These are phyloP conservation scores for Habroteleia sp. DNA, from an alignment of 2,888 invertebrate species.

Conservation along the genomic window DNA sequence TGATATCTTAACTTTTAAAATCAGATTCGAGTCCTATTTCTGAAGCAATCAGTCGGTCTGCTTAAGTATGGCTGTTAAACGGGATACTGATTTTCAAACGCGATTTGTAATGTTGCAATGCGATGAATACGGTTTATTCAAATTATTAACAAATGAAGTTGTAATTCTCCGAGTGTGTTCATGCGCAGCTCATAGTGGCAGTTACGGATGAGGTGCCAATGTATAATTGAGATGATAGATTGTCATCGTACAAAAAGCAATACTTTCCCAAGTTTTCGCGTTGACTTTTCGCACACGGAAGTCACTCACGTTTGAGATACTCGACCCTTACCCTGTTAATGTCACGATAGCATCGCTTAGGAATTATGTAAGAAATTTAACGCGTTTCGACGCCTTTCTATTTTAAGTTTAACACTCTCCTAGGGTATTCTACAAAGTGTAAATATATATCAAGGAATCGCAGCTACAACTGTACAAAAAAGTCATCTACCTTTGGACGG, in stretches of 20 bases:
- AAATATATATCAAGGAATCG: constrained; percentile 47
- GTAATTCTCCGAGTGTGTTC: constrained; percentile 1
- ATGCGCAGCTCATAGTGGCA: constrained; percentile 1
- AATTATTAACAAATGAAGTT: constrained; percentile 41
- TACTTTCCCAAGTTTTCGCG: constrained; percentile 66
- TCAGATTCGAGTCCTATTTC: neutral
- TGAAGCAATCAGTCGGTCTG: constrained; percentile 5
- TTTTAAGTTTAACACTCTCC: constrained; percentile 51
- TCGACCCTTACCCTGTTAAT: constrained; percentile 65
- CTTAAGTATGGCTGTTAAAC: constrained; percentile 13
- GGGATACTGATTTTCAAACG: constrained; percentile 37
- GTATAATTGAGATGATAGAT: constrained; percentile 56
- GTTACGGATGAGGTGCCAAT: constrained; percentile 32
- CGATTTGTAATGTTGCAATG: constrained; percentile 31
- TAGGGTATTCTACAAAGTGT: constrained; percentile 55
- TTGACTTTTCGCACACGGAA: constrained; percentile 65
- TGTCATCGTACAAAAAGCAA: constrained; percentile 55
- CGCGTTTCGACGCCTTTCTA: constrained; percentile 65
- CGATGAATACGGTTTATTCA: constrained; percentile 31
- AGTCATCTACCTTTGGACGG: constrained; percentile 3
- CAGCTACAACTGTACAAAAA: constrained; percentile 18
- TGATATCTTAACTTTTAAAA: constrained; percentile 4
- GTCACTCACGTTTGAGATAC: constrained; percentile 60
- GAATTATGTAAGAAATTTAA: constrained; percentile 66
- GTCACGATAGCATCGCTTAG: constrained; percentile 61